phyloP scores from a whole-genome alignment of 2,113 vertebrate species.

The Rhegmatorhina hoffmannsi region DNA sequence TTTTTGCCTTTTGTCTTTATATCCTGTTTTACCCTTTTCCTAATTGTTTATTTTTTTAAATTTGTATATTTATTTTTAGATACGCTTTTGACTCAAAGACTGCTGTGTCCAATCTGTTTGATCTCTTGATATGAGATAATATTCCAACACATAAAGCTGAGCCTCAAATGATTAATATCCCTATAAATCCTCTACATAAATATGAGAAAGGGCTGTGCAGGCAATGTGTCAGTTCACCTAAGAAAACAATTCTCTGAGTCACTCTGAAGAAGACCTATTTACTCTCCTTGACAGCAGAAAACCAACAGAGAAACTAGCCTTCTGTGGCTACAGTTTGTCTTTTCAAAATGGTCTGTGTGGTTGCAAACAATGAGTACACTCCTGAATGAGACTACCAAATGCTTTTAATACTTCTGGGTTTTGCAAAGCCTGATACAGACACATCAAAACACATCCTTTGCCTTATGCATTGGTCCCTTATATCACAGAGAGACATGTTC shows the following conservation, averaged over 20 bases:
- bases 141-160: neutral
- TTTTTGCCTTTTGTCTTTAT: neutral
- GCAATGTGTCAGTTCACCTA: neutral
- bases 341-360: neutral
- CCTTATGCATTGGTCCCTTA: neutral
- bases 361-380: neutral
- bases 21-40: neutral
- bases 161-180: neutral
- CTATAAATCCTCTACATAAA: neutral
- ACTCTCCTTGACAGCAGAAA: neutral
- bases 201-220: neutral
- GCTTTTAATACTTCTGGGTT: neutral
- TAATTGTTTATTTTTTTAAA: neutral
- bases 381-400: neutral
- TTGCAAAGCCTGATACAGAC: neutral
- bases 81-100: neutral
- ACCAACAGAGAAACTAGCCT: neutral
- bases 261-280: neutral
- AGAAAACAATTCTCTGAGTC: neutral
- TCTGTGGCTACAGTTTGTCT: neutral
- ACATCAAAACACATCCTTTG: neutral
- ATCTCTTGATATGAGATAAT: neutral
- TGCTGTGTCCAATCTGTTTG: neutral
- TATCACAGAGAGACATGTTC: neutral
- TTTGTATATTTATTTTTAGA: neutral